Conservation (phyloP, 2,113 vertebrate genomes). For the Hiodon alosoides region DNA sequence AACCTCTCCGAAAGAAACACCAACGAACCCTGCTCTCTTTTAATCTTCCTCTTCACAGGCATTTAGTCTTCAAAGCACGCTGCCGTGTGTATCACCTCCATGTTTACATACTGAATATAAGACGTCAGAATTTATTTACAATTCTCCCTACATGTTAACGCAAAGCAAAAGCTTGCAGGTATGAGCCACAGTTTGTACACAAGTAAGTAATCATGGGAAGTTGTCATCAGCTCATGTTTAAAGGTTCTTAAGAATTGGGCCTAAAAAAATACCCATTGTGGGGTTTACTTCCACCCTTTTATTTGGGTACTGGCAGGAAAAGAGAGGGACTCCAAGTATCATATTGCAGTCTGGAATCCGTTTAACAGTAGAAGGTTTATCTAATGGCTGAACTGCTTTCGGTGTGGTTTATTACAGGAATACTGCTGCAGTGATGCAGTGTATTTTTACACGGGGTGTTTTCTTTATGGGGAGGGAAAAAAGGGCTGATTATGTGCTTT, state of each 20-base stretch:
- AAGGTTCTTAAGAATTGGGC: not conserved
- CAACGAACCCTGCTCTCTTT: conserved; percentile 1
- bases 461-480: conserved; percentile 50
- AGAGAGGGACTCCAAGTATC: conserved; percentile 49
- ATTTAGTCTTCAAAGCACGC: conserved; percentile 6
- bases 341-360: conserved; percentile 45
- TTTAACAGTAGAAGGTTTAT: conserved; percentile 28
- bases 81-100: not conserved
- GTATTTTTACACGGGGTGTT: conserved; percentile 53
- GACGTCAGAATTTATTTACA: not conserved
- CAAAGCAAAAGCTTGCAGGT: conserved; percentile 10
- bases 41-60: not conserved
- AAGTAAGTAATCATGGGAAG: not conserved
- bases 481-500: conserved; percentile 46
- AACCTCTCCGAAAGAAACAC: not conserved
- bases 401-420: conserved; percentile 43
- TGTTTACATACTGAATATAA: not conserved
- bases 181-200: not conserved
- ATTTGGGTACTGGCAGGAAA: conserved; percentile 25
- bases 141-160: conserved; percentile 18
- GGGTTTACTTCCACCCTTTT: not conserved
- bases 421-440: conserved; percentile 40
- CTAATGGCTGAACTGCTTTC: conserved; percentile 32
- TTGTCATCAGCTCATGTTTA: not conserved
- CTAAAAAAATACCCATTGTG: not conserved